Evolutionary conservation across 2,888 invertebrate species (phyloP).

Genomic region (Gymnocheta viridis): DNA sequence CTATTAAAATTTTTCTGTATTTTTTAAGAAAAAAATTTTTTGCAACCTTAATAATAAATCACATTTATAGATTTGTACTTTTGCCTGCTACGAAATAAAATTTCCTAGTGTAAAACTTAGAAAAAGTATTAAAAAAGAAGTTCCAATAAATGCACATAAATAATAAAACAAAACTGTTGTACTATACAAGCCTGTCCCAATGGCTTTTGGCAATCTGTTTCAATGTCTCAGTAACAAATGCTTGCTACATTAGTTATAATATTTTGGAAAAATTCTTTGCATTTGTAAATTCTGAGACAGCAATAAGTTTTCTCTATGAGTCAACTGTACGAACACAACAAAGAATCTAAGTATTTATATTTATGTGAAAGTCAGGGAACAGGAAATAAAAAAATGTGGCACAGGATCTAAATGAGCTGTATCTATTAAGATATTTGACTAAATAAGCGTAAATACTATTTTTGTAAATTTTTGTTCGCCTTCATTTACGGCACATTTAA

Average conservation of each 20-base stretch:
- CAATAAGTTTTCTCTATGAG: constrained; percentile 34
- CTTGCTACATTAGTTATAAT: background rate
- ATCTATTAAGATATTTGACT: no score
- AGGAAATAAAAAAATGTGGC: no score
- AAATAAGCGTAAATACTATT: no score
- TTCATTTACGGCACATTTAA: no score
- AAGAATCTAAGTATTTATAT: background rate
- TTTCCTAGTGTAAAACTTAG: background rate
- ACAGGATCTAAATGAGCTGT: no score
- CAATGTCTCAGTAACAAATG: background rate
- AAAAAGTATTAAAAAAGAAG: background rate
- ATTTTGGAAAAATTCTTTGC: constrained; percentile 7
- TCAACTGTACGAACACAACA: background rate
- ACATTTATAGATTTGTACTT: background rate
- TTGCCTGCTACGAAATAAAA: background rate
- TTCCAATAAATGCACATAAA: background rate
- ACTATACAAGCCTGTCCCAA: constrained; percentile 5
- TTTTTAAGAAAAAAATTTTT: background rate
- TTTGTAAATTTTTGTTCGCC: no score
- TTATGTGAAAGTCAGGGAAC: background rate
- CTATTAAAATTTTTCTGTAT: background rate
- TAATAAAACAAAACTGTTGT: background rate
- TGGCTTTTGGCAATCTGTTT: constrained; percentile 1
- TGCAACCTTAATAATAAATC: background rate
- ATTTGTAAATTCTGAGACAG: constrained; percentile 55